Evolutionary conservation across 2,113 vertebrate species (phyloP).

Genomic region (Onychostruthus taczanowskii): DNA sequence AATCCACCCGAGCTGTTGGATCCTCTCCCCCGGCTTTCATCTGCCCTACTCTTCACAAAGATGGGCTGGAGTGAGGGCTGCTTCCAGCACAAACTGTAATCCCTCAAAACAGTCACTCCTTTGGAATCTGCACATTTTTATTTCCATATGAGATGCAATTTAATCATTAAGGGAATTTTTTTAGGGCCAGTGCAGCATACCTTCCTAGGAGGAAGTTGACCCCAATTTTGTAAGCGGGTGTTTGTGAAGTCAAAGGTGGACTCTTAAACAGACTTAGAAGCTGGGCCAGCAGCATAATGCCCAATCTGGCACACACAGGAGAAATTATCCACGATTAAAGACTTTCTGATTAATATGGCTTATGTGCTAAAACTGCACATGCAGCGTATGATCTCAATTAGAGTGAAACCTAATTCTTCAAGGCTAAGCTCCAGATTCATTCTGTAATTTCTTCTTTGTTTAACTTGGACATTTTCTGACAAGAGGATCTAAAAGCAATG

Average conservation of each 20-base stretch:
- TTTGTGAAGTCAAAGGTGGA: constrained; percentile 85
- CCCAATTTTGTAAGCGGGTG: constrained; percentile 78
- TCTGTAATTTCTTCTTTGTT: constrained; percentile 80
- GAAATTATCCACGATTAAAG: constrained; percentile 81
- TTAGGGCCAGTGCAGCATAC: constrained; percentile 55
- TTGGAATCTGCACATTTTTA: constrained; percentile 76
- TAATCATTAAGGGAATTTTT: constrained; percentile 76
- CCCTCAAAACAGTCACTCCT: constrained; percentile 71
- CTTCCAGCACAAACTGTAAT: constrained; percentile 78
- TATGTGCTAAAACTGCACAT: constrained; percentile 83
- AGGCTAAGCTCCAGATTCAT: constrained; percentile 77
- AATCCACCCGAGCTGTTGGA: not conserved
- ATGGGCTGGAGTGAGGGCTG: constrained; percentile 40
- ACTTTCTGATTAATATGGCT: constrained; percentile 83
- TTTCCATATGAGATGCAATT: constrained; percentile 77
- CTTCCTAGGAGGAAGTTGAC: constrained; percentile 69
- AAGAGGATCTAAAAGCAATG: constrained; percentile 62
- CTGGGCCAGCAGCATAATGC: constrained; percentile 66
- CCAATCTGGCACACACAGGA: constrained; percentile 75
- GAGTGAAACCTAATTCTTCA: constrained; percentile 84
- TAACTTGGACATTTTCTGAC: constrained; percentile 83
- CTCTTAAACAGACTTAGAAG: constrained; percentile 76
- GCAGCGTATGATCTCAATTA: constrained; percentile 89
- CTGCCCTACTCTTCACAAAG: constrained; percentile 24
- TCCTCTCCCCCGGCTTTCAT: constrained; percentile 14